phyloP scores from a whole-genome alignment of 2,113 vertebrate genomes.

The Ceuthmochares aereus region DNA sequence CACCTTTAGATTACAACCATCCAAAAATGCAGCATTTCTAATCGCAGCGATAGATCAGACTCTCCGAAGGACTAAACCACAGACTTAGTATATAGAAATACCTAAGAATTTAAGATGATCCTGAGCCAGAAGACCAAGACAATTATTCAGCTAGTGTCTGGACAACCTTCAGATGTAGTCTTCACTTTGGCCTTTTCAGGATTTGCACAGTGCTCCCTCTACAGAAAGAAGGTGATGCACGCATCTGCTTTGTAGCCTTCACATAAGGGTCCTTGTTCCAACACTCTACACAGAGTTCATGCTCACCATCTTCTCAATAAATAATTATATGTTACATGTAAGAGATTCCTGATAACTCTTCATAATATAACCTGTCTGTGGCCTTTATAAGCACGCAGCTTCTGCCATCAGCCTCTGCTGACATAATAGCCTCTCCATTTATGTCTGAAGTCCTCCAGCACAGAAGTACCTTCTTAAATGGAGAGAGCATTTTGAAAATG shows the following conservation, averaged over 20 bases:
- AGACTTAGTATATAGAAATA: neutral
- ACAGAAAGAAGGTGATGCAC: neutral
- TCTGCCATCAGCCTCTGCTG: neutral
- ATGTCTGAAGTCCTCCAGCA: slow-evolving; percentile 14
- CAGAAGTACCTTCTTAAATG: slow-evolving; percentile 42
- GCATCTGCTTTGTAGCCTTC: neutral
- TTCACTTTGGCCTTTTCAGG: neutral
- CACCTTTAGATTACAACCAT: neutral
- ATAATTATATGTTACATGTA: slow-evolving; percentile 13
- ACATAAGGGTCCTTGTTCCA: neutral
- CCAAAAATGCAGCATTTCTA: neutral
- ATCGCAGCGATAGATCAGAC: neutral
- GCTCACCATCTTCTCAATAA: neutral
- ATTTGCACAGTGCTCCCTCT: neutral
- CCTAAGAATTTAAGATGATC: neutral
- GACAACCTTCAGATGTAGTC: neutral
- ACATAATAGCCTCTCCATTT: slow-evolving; percentile 21
- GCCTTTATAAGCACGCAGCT: neutral
- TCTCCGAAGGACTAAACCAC: neutral
- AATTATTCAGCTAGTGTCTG: neutral
- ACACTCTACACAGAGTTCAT: neutral
- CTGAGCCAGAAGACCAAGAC: neutral
- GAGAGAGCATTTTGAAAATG: slow-evolving; percentile 30
- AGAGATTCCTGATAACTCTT: slow-evolving; percentile 50
- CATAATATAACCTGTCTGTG: neutral